A percentile compares a stretch with the other conserved stretches of the same genome.
These are phyloP conservation scores for Australoheros scitulus DNA, from an alignment of 2,113 vertebrate genomes.

Conservation along the genomic window DNA sequence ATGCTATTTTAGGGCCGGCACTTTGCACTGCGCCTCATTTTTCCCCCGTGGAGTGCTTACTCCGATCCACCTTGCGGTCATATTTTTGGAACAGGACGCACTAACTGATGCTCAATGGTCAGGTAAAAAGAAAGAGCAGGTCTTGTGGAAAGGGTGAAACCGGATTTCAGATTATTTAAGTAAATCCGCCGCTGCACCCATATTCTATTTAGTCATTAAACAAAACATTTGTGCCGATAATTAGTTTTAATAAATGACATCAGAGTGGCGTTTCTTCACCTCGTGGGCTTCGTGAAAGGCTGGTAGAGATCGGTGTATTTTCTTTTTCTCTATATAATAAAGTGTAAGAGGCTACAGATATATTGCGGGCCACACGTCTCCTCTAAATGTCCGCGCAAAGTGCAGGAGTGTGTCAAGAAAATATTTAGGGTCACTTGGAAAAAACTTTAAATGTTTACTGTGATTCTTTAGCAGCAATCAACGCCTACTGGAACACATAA, in stretches of 20 bases:
- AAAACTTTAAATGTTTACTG: neutral
- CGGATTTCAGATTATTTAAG: neutral
- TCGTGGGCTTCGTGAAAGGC: neutral
- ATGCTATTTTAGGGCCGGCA: conserved; percentile 23
- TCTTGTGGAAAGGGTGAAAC: neutral
- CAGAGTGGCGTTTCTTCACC: neutral
- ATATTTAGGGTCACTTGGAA: neutral
- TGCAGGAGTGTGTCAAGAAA: conserved; percentile 28
- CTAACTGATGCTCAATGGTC: conserved; percentile 55
- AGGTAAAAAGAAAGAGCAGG: conserved; percentile 60
- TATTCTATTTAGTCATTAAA: neutral
- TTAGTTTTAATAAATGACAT: neutral
- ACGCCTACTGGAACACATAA: neutral
- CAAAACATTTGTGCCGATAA: neutral
- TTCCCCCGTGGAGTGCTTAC: conserved; percentile 24
- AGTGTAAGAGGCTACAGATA: neutral
- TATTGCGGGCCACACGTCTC: conserved; percentile 9
- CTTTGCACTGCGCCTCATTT: conserved; percentile 41
- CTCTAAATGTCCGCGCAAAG: conserved; percentile 37
- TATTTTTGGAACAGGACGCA: conserved; percentile 58
- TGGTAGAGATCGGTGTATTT: neutral
- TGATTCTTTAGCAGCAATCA: neutral
- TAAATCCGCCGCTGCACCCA: neutral
- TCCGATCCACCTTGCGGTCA: conserved; percentile 60
- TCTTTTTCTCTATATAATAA: neutral